Base-by-base conservation (phyloP, 2,113 vertebrate genomes). In the Mugil cephalus region DNA sequence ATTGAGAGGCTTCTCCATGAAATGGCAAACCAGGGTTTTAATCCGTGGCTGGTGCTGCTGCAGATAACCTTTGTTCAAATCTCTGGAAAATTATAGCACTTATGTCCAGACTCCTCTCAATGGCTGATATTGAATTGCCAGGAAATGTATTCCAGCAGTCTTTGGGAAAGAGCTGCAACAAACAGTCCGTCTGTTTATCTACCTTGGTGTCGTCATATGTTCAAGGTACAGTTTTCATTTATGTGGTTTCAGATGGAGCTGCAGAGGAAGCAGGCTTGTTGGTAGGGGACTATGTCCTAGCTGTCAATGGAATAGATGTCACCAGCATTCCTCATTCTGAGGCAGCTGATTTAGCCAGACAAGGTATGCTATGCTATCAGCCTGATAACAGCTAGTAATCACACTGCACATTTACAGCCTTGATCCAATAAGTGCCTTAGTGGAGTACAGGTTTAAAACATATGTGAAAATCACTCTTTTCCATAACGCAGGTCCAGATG, bases 281-380 rank as follows among this genome's bases (percentile, higher is more conserved):
- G 61, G 93, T 96, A 0, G 96, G 96, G 74, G 97, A 98, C 52
- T 94, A 92, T 50, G 93, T 97, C 54, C 84, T 96, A 72, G 94
- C 95, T 52, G 95, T 98, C 60, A 98, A 96, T 5, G 96, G 96
- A 67, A 96, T 94, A 0, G 95, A 98, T 83, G 96, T 99, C 76
- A 96, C 95, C 51, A 95, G 93, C 10, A 91, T 92, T 40, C 95
- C 94, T 60, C 96, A 96, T 10, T 96, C 96, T 24, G 96, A 97
- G 85, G 97, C 96, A 50, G 96, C 94, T 43, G 93, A 92, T 58
- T 91, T 98, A 34, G 96, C 95, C 47, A 93, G 93, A 24, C 96
- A 95, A 94, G 96, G 86, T 93, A 84, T 0, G 59, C 0, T 14
- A 1, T 34, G 3, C 15, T 64, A 39, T 30, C 4, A 6, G 7